A percentile compares a stretch with the other conserved stretches of the same genome.
phyloP scores from a whole-genome alignment of 2,888 invertebrate species.

The Phortica okadai region DNA sequence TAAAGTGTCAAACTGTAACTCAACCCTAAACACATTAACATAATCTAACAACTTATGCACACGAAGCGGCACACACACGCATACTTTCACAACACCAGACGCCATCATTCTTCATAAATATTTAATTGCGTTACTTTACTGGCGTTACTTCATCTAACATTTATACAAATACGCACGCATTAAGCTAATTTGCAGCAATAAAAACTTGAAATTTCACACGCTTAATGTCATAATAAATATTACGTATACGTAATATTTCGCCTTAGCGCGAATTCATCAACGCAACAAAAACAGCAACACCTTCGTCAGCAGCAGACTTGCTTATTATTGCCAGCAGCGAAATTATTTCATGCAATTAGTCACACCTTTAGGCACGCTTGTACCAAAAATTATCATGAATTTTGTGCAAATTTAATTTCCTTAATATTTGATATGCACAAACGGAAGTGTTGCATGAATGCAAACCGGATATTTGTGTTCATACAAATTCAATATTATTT shows the following conservation, averaged over 20 bases:
- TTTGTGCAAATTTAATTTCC: constrained; percentile 24
- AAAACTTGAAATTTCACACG: constrained; percentile 17
- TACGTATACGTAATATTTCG: not conserved
- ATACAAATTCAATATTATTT: not conserved
- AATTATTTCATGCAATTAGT: constrained; percentile 2
- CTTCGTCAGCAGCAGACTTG: not conserved
- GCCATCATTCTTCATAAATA: not conserved
- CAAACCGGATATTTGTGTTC: not conserved
- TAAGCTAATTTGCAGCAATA: constrained; percentile 28
- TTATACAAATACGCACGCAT: constrained; percentile 8
- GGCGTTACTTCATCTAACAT: not conserved
- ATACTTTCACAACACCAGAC: not conserved
- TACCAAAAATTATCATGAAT: not conserved
- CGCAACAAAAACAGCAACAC: not conserved
- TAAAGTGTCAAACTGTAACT: no score
- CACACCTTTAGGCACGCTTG: not conserved
- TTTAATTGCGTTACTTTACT: not conserved
- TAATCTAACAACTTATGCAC: not conserved
- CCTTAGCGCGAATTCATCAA: not conserved
- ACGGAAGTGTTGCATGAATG: constrained; percentile 13
- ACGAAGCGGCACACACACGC: not conserved
- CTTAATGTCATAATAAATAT: not conserved
- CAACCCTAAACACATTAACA: not conserved
- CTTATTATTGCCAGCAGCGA: not conserved
- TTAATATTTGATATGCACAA: constrained; percentile 14